Percentiles rank a stretch among this genome's conserved stretches.
These are phyloP conservation scores for Peribatodes rhomboidaria DNA, from an alignment of 2,888 invertebrate genomes.

Conservation along the genomic window DNA sequence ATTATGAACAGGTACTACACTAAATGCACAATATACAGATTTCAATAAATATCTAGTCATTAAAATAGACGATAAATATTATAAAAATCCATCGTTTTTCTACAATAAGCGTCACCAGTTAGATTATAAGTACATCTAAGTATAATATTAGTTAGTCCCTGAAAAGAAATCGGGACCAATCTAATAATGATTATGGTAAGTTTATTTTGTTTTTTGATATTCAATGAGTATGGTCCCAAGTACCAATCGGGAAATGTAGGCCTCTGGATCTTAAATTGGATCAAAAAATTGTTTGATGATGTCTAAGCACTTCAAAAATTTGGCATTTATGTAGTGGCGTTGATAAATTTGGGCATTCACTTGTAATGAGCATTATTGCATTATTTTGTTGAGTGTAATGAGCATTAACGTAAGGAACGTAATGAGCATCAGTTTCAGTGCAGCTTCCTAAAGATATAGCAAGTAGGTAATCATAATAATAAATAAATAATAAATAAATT, in stretches of 20 bases:
- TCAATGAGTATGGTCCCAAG: slow-evolving; percentile 82
- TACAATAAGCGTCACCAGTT: slow-evolving; percentile 84
- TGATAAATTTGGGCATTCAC: background rate
- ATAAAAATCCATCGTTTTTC: slow-evolving; percentile 79
- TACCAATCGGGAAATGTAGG: slow-evolving; percentile 77
- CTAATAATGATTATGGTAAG: slow-evolving; percentile 78
- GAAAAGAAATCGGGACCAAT: slow-evolving; percentile 74
- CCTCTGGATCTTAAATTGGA: slow-evolving; percentile 64
- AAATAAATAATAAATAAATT: no score
- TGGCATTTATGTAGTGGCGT: slow-evolving; percentile 56
- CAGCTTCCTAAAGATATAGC: no score
- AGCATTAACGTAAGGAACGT: no score
- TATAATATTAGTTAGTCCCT: slow-evolving; percentile 76
- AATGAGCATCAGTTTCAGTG: no score
- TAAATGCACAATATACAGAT: slow-evolving; percentile 82
- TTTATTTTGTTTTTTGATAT: slow-evolving; percentile 79
- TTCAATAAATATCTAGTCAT: slow-evolving; percentile 65
- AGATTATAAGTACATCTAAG: slow-evolving; percentile 56
- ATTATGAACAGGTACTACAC: slow-evolving; percentile 62
- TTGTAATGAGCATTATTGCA: background rate
- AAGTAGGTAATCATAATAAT: no score
- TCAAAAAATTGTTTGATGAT: slow-evolving; percentile 31
- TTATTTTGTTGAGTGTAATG: no score
- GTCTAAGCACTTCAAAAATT: slow-evolving; percentile 50
- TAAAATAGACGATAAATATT: slow-evolving; percentile 76